A percentile compares a stretch with the other conserved stretches of the same genome.
Evolutionary conservation across 2,113 vertebrate species (phyloP).

Genomic region (Bubo scandiacus): DNA sequence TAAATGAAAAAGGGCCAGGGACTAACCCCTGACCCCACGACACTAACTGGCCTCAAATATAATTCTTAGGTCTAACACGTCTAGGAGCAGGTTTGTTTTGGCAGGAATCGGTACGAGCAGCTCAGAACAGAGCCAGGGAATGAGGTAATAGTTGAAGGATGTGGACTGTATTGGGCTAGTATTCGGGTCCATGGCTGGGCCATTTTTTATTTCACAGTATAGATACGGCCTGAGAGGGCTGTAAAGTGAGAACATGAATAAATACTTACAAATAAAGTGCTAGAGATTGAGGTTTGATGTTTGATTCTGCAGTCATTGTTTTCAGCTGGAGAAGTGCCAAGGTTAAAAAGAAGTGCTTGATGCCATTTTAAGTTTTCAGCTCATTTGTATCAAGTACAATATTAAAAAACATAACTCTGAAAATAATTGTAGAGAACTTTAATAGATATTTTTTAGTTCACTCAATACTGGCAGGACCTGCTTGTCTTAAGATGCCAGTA

Average conservation of each 20-base stretch:
- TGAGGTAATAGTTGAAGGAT: background rate
- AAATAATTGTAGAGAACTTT: background rate
- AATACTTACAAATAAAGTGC: background rate
- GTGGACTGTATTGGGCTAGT: background rate
- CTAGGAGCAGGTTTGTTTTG: constrained; percentile 10
- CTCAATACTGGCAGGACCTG: background rate
- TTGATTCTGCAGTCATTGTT: background rate
- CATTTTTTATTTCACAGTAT: background rate
- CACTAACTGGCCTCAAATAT: background rate
- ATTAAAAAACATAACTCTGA: background rate
- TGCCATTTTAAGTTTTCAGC: background rate
- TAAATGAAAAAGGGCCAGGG: too few species aligned
- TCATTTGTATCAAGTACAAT: background rate
- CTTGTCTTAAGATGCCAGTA: background rate
- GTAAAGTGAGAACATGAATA: background rate
- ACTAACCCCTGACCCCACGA: background rate
- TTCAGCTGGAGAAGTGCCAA: background rate
- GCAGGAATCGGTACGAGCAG: background rate
- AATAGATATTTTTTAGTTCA: background rate
- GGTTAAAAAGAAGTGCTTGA: background rate
- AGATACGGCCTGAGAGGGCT: background rate
- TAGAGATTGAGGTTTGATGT: background rate
- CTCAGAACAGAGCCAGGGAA: background rate
- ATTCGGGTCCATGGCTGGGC: background rate
- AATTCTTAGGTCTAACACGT: background rate